A percentile compares a stretch with the other conserved stretches of the same genome.
Conservation (phyloP, 2,797 vertebrate species). For the Chloroceryle inda region DNA sequence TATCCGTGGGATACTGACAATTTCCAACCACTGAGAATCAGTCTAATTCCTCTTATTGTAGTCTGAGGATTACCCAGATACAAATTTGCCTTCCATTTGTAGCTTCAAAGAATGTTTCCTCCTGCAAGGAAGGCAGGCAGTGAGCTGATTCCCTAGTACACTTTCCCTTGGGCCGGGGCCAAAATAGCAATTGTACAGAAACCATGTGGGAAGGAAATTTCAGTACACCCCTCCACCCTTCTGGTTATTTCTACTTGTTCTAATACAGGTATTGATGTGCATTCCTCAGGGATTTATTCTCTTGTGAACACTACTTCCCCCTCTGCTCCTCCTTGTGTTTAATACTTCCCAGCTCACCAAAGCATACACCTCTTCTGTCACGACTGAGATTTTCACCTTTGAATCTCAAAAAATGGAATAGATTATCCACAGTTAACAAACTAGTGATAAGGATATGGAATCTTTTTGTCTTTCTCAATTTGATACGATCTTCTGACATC, state of each 20-base stretch:
- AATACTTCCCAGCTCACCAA: background rate
- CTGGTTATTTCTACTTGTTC: background rate
- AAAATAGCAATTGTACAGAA: background rate
- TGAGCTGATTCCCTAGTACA: background rate
- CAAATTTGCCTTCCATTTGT: background rate
- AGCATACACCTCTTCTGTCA: background rate
- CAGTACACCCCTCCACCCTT: background rate
- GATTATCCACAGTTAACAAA: background rate
- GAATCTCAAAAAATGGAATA: background rate
- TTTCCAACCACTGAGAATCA: background rate
- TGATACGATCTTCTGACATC: background rate
- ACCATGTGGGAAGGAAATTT: background rate
- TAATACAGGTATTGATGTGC: rapidly evolving
- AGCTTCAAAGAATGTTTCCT: background rate
- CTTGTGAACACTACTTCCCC: background rate
- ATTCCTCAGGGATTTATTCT: background rate
- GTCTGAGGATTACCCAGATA: background rate
- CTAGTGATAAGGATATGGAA: background rate
- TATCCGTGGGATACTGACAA: background rate
- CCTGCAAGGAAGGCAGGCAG: background rate
- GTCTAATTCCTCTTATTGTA: background rate
- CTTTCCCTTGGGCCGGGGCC: background rate
- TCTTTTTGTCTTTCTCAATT: background rate
- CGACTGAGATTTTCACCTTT: background rate
- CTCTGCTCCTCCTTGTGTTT: background rate